Evolutionary conservation across 2,113 vertebrate genomes (phyloP), one percentile per base, ranked within the genome.

Genomic region (Myiozetetes cayanensis): DNA sequence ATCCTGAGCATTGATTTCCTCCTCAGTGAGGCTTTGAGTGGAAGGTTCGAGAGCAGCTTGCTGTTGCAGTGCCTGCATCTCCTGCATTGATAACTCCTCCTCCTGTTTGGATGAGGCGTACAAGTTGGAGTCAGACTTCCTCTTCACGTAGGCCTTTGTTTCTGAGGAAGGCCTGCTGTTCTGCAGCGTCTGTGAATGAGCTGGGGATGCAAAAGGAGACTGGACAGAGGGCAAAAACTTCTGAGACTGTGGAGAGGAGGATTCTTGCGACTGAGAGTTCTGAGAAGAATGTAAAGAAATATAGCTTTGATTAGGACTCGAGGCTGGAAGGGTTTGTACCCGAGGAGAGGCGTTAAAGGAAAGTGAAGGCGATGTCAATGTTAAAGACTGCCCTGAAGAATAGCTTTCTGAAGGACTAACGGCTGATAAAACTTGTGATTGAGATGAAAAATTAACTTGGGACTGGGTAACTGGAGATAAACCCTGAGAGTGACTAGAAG

Each of bases 401-500:
- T 99, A 99, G 96, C 97, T 99, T 97, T 99, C 98, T 91, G 98
- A 98, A 96, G 98, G 98, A 97, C 98, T 98, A 86, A 98, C 98
- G n/a, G 98, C 98, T 81, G 98, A 97, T 89, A 98, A 98, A 96
- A 98, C 98, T 90, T 99, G 99, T 86, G 99, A 98, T 63, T 98
- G 99, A 98, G 99, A 98, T 97, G 99, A 98, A 97, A 98, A 99
- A 95, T 97, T 99, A 97, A 97, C 98, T 81, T 98, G 98, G 89
- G 98, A 95, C 94, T 98, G 98, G 94, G 98, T 98, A 97, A 98
- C 98, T 95, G 98, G 98, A 95, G 99, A 98, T 97, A 99, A 97
- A 97, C 97, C 98, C 98, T 99, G 99, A 98, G 99, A 98, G 80
- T 99, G 99, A 97, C 98, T 98, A 84, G 99, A 98, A 95, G 98